Evolutionary conservation across 2,888 invertebrate species (phyloP), one percentile per base, ranked within the genome.

Genomic region (Harpalus rufipes): DNA sequence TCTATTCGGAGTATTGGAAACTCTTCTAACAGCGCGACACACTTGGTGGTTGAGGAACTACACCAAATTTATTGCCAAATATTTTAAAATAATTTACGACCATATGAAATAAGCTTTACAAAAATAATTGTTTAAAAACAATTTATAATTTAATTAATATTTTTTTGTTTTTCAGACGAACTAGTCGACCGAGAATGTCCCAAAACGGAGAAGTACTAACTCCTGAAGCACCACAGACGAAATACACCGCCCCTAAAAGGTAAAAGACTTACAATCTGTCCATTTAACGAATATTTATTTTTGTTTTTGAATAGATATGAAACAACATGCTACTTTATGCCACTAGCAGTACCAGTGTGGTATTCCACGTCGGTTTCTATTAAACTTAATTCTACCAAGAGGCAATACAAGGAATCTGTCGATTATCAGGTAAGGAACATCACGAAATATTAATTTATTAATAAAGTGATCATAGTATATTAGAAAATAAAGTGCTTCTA

Each of bases 291-390:
- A 18, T 72, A 39, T 72, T 21, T 83, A 51, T 85, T 44, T 63
- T 21, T 84, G 8, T 85, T 80, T 32, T 68, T 56, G 12, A 58
- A 39, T 82, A 90, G 90, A 86, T 90, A 89, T 85, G 88, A 88
- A 16, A 89, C 89, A 44, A 89, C 86, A n/a, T 90, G 90, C 86
- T 89, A 89, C 83, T 88, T 90, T 59, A 88, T 89, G 87, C 89
- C 88, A 79, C 88, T 87, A 80, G 87, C 88, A 39, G 85, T 89
- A 56, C 90, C 90, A n/a, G 88, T 89, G 39, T 90, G 89, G 88
- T 90, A 90, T 85, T 88, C 89, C n/a, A 90, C 90, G 86, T 90
- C 89, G 8, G 84, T 90, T 39, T 87, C 89, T 56, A 58, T 88
- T 32, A 87, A 87, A 61, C 85, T 88, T 68, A 88, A 88, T 74